A percentile compares a stretch with the other conserved stretches of the same genome.
Conservation (phyloP, 53 echinoderm and acorn worm genomes). For the Antedon mediterranea region DNA sequence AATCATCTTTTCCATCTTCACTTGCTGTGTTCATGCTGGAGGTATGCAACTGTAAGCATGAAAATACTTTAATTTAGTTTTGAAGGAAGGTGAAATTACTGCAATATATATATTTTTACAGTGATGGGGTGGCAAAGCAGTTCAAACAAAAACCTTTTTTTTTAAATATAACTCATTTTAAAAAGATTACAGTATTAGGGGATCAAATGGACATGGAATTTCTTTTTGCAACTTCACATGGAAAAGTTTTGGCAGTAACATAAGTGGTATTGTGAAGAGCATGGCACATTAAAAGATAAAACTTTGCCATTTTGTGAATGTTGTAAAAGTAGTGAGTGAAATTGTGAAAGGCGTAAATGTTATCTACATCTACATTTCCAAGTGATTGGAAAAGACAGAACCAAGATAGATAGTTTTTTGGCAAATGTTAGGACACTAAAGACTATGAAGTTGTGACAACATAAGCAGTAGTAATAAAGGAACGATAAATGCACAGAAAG, state of each 20-base stretch:
- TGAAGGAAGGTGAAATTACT: background rate
- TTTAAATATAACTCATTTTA: constrained; percentile 10
- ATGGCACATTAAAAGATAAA: background rate
- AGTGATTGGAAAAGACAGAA: background rate
- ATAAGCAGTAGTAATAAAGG: too few relatives aligned
- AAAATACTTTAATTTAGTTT: constrained; percentile 31
- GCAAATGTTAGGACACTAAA: background rate
- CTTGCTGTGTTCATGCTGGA: constrained; percentile 13
- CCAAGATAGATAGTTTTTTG: background rate
- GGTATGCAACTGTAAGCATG: constrained; percentile 17
- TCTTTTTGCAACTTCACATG: background rate
- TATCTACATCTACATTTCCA: background rate
- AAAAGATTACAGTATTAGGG: constrained; percentile 8
- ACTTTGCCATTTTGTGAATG: too few relatives aligned
- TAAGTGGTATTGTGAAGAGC: background rate
- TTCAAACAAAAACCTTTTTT: constrained; percentile 25
- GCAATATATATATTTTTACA: constrained; percentile 2
- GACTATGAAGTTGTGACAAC: too few relatives aligned
- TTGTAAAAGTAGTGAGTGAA: background rate
- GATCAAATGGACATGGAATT: constrained; percentile 7
- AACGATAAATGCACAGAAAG: too few relatives aligned
- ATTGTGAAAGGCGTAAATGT: background rate
- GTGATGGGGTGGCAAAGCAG: constrained; percentile 27
- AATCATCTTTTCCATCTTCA: constrained; percentile 24
- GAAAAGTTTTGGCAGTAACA: background rate